Percentiles rank a stretch among this genome's conserved stretches.
These are phyloP conservation scores for Tretioscincus oriximinensis DNA, from an alignment of 2,113 vertebrate genomes.

Conservation along the genomic window DNA sequence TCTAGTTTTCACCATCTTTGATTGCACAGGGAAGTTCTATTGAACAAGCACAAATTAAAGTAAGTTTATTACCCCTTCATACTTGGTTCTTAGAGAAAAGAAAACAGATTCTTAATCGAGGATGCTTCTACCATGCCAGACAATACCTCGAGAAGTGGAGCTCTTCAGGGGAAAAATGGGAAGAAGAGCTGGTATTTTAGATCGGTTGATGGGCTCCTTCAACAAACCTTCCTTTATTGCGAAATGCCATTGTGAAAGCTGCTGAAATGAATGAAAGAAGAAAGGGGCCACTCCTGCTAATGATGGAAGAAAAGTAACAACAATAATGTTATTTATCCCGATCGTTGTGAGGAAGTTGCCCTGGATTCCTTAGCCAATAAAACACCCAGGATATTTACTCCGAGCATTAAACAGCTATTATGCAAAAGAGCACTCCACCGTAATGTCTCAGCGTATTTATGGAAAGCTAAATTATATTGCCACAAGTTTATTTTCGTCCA, in stretches of 20 bases:
- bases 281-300: slow-evolving; percentile 66
- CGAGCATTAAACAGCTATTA: slow-evolving; percentile 75
- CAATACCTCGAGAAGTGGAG: slow-evolving; percentile 70
- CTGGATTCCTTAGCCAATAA: slow-evolving; percentile 60
- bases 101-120: slow-evolving; percentile 42
- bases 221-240: slow-evolving; percentile 72
- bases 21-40: slow-evolving; percentile 35
- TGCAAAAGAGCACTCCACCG: slow-evolving; percentile 57
- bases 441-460: slow-evolving; percentile 74
- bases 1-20: slow-evolving; percentile 19
- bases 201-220: slow-evolving; percentile 61
- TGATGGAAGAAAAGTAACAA: slow-evolving; percentile 64
- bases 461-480: slow-evolving; percentile 75
- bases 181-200: slow-evolving; percentile 75
- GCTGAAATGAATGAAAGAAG: slow-evolving; percentile 71
- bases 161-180: slow-evolving; percentile 59
- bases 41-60: slow-evolving; percentile 51
- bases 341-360: slow-evolving; percentile 57
- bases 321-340: slow-evolving; percentile 59
- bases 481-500: slow-evolving; percentile 70
- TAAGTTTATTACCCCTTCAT: slow-evolving; percentile 46
- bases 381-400: slow-evolving; percentile 67
- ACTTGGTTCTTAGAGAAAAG: background rate
- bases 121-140: slow-evolving; percentile 69
- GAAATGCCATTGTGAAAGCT: slow-evolving; percentile 75